Conservation (phyloP, 1,140 invertebrate species). For the Propsilocerus akamusi region DNA sequence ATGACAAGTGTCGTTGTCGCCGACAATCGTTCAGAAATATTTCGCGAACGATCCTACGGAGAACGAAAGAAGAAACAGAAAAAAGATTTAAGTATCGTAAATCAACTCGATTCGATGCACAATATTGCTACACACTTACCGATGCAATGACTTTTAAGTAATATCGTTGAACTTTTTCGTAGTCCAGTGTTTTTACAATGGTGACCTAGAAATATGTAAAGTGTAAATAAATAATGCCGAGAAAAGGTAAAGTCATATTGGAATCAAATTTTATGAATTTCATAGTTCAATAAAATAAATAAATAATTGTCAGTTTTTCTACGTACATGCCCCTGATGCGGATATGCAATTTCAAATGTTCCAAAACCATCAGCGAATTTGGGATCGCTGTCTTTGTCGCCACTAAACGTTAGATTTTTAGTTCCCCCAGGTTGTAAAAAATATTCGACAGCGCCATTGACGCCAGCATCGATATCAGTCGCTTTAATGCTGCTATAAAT, state of each 20-base stretch:
- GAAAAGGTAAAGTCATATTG: too few species aligned
- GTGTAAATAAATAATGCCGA: too few species aligned
- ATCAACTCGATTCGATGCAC: too few species aligned
- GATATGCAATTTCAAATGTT: constrained; percentile 67
- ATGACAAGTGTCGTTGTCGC: constrained; percentile 71
- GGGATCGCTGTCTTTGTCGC: constrained; percentile 39
- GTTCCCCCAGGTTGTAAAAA: constrained; percentile 36
- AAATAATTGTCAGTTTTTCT: too few species aligned
- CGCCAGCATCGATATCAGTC: constrained; percentile 56
- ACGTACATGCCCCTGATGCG: constrained; percentile 59
- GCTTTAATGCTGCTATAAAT: constrained; percentile 61
- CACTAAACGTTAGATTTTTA: constrained; percentile 25
- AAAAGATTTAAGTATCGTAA: neutral
- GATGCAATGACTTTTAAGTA: constrained; percentile 75
- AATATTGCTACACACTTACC: constrained; percentile 56
- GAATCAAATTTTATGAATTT: too few species aligned
- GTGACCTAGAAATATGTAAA: too few species aligned
- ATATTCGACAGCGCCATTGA: constrained; percentile 63
- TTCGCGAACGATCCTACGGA: constrained; percentile 61
- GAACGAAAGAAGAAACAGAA: constrained; percentile 10
- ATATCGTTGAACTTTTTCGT: constrained; percentile 73
- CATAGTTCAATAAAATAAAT: too few species aligned
- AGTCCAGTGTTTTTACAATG: constrained; percentile 74
- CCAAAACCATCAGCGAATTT: constrained; percentile 60
- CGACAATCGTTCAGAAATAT: constrained; percentile 49